These are phyloP conservation scores for Napeogenes inachia DNA, from an alignment of 2,888 invertebrate genomes.

Conservation along the genomic window DNA sequence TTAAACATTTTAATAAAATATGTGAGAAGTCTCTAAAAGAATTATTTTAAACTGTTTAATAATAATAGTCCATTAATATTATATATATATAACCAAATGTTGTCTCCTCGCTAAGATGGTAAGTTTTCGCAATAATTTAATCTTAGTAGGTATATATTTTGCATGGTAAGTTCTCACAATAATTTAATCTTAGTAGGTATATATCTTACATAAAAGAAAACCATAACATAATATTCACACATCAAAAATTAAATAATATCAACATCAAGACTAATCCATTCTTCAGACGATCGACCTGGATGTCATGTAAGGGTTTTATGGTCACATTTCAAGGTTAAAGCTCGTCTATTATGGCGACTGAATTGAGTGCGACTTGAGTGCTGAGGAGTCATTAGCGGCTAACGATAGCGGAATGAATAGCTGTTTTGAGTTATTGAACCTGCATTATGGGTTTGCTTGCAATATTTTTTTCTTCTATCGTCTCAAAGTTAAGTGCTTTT, in stretches of 20 bases:
- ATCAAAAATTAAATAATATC: conserved; percentile 6
- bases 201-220: conserved; percentile 4
- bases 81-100: no score
- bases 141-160: no score
- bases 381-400: conserved; percentile 34
- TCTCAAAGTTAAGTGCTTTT: conserved; percentile 2
- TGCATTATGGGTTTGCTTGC: conserved; percentile 17
- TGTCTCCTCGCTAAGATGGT: no score
- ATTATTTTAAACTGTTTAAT: no score
- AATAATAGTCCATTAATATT: no score
- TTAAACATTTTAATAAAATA: no score
- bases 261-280: conserved; percentile 45
- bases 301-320: conserved; percentile 57
- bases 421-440: conserved; percentile 21
- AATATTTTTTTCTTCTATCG: not conserved
- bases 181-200: no score
- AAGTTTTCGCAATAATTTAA: no score
- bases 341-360: conserved; percentile 39
- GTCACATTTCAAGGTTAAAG: conserved; percentile 57
- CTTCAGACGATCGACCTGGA: conserved; percentile 47
- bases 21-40: no score
- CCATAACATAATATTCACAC: not conserved
- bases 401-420: conserved; percentile 31
- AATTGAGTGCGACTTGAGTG: conserved; percentile 39
- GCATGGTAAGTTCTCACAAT: no score